A percentile compares a stretch with the other conserved stretches of the same genome.
Evolutionary conservation across 2,888 invertebrate species (phyloP).

Genomic region (Ariolimax columbianus): DNA sequence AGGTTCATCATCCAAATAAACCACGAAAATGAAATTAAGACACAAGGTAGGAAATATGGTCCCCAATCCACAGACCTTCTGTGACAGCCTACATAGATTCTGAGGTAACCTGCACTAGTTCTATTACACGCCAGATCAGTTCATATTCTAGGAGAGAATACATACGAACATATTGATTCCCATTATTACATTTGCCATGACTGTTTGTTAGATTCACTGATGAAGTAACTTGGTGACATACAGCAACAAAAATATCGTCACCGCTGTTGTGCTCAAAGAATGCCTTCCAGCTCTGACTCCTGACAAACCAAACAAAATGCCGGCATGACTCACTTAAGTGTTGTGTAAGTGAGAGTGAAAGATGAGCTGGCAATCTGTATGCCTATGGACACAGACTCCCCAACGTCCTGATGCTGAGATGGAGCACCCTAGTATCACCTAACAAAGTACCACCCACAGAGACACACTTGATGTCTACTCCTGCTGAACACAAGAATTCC

Average conservation of each 20-base stretch:
- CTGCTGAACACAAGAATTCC: too few relatives aligned
- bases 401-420: too few relatives aligned
- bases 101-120: not conserved
- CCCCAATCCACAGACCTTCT: not conserved
- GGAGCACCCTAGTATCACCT: too few relatives aligned
- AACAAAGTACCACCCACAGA: too few relatives aligned
- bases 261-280: not conserved
- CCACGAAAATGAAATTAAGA: not conserved
- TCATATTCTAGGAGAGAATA: too few relatives aligned
- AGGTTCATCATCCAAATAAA: not conserved
- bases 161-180: too few relatives aligned
- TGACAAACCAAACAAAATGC: not conserved
- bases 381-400: not conserved
- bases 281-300: not conserved
- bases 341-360: not conserved
- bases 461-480: too few relatives aligned
- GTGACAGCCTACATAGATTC: not conserved
- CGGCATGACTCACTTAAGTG: not conserved
- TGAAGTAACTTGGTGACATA: not conserved
- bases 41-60: too few relatives aligned
- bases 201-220: too few relatives aligned
- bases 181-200: not conserved
- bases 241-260: not conserved
- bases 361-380: not conserved
- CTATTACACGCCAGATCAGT: not conserved